phyloP scores from a whole-genome alignment of 2,113 vertebrate genomes.

The Tetrax tetrax region DNA sequence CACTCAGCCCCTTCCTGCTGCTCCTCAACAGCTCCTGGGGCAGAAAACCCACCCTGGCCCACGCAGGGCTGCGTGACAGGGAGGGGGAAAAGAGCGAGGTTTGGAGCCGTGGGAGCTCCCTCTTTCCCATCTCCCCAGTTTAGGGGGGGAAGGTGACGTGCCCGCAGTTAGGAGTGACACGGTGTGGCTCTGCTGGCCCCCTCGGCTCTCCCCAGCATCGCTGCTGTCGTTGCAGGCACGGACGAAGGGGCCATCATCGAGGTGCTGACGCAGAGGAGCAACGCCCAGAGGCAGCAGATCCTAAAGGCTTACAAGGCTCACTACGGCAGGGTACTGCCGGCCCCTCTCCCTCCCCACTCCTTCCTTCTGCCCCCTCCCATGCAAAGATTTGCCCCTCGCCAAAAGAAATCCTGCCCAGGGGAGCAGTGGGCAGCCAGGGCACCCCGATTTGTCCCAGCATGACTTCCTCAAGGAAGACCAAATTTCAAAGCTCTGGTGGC shows the following conservation, averaged over 20 bases:
- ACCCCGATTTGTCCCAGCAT: neutral
- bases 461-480: neutral
- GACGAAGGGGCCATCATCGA: constrained; percentile 91
- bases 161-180: neutral
- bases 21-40: neutral
- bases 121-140: neutral
- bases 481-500: neutral
- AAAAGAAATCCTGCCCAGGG: neutral
- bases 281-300: constrained; percentile 91
- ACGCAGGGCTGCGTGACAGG: accelerated
- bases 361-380: neutral
- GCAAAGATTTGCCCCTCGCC: accelerated
- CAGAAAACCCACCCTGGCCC: neutral
- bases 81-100: neutral
- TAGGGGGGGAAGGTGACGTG: accelerated
- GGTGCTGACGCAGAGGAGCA: constrained; percentile 87
- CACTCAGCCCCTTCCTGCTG: neutral
- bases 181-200: neutral
- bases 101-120: neutral
- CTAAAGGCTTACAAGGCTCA: constrained; percentile 91
- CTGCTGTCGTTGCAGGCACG: constrained; percentile 79
- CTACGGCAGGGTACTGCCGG: constrained; percentile 84
- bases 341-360: neutral
- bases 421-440: neutral
- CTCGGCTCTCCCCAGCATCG: neutral